These are phyloP conservation scores for Bradypus variegatus DNA, from an alignment of 2,797 vertebrate species.

Conservation along the genomic window DNA sequence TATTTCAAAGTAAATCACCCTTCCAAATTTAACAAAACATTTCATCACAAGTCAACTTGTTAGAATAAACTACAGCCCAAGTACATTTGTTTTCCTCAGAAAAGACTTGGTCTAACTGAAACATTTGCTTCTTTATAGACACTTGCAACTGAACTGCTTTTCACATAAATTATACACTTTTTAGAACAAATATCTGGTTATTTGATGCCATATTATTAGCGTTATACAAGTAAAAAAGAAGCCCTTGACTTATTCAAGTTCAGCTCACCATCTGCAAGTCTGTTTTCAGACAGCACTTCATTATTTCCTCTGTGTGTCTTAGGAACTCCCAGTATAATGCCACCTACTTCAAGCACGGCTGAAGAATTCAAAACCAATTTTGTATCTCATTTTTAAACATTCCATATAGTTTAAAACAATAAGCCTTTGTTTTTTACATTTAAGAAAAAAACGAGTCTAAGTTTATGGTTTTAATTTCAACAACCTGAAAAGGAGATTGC, in stretches of 20 bases:
- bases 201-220: not conserved
- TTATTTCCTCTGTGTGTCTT: not conserved
- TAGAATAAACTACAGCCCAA: not conserved
- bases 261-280: not conserved
- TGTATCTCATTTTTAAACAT: not conserved
- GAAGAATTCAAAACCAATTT: not conserved
- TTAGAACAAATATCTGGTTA: slow-evolving; percentile 4
- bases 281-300: not conserved
- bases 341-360: not conserved
- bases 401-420: not conserved
- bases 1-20: not conserved
- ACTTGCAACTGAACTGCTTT: not conserved
- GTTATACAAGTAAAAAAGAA: not conserved
- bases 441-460: not conserved
- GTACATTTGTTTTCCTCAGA: not conserved
- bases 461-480: not conserved
- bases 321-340: not conserved
- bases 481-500: not conserved
- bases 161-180: not conserved
- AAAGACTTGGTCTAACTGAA: not conserved
- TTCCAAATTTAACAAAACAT: not conserved
- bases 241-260: not conserved
- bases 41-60: not conserved
- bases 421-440: not conserved
- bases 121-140: not conserved